Conservation (phyloP, 2,888 invertebrate genomes). For the Anthophora plumipes region DNA sequence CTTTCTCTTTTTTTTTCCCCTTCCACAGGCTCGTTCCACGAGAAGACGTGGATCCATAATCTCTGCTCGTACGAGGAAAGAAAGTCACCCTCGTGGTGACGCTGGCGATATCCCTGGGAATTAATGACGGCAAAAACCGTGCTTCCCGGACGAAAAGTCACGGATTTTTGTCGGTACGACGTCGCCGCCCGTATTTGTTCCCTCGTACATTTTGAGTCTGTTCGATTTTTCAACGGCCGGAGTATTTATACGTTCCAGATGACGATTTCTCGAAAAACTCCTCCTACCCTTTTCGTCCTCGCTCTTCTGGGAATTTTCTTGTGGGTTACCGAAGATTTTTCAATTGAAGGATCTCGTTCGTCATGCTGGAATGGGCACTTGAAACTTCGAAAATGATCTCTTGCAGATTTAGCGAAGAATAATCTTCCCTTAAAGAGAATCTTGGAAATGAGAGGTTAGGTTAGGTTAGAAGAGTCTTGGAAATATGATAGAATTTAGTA, state of each 20-base stretch:
- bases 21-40: not conserved
- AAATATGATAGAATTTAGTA: no score
- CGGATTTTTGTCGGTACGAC: slow-evolving; percentile 22
- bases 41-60: slow-evolving; percentile 52
- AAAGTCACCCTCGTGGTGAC: slow-evolving; percentile 47
- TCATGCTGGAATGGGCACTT: not conserved
- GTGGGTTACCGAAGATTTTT: no score
- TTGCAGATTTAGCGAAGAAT: no score
- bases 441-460: no score
- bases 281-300: not conserved
- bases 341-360: no score
- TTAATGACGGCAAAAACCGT: slow-evolving; percentile 66
- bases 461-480: no score
- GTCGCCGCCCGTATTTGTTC: slow-evolving; percentile 13
- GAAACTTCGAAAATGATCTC: no score
- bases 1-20: no score
- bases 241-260: slow-evolving; percentile 43
- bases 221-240: slow-evolving; percentile 30
- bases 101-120: slow-evolving; percentile 55
- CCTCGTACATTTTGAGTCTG: not conserved
- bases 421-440: no score
- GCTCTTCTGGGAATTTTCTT: not conserved
- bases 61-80: slow-evolving; percentile 44
- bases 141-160: slow-evolving; percentile 48
- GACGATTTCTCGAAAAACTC: slow-evolving; percentile 1